Evolutionary conservation across 2,113 vertebrate species (phyloP).

Genomic region (Synchiropus splendidus): DNA sequence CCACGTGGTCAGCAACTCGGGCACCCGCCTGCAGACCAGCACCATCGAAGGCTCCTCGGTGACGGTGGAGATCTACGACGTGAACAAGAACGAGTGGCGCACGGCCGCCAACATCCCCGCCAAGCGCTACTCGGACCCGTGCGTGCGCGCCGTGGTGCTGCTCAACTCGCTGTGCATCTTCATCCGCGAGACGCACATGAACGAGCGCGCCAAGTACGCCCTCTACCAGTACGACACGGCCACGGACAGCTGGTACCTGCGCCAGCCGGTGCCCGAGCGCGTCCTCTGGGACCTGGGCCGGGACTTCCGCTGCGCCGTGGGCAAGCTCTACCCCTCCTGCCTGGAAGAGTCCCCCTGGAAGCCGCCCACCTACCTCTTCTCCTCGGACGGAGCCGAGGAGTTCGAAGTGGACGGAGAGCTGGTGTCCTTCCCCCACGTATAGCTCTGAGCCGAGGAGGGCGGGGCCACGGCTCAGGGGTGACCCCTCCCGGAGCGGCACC

Average conservation of each 20-base stretch:
- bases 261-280: constrained; percentile 88
- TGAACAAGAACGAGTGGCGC: constrained; percentile 92
- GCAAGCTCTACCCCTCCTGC: constrained; percentile 96
- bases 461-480: too few relatives aligned
- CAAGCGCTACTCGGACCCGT: constrained; percentile 87
- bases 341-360: constrained; percentile 96
- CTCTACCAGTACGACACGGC: constrained; percentile 90
- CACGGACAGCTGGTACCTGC: constrained; percentile 85
- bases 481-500: too few relatives aligned
- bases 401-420: constrained; percentile 89
- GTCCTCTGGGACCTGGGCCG: constrained; percentile 93
- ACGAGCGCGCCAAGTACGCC: constrained; percentile 88
- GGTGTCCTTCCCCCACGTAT: constrained; percentile 81
- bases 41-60: constrained; percentile 87
- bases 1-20: constrained; percentile 87
- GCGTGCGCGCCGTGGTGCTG: constrained; percentile 85
- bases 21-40: constrained; percentile 77
- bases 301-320: constrained; percentile 91
- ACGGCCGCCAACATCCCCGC: constrained; percentile 88
- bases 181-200: constrained; percentile 90
- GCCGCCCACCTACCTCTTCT: constrained; percentile 90
- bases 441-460: constrained; percentile 43
- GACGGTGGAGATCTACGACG: constrained; percentile 90
- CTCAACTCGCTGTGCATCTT: constrained; percentile 87
- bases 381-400: constrained; percentile 84